phyloP scores from a whole-genome alignment of 2,113 vertebrate genomes.

The Gallinago jamesoni region DNA sequence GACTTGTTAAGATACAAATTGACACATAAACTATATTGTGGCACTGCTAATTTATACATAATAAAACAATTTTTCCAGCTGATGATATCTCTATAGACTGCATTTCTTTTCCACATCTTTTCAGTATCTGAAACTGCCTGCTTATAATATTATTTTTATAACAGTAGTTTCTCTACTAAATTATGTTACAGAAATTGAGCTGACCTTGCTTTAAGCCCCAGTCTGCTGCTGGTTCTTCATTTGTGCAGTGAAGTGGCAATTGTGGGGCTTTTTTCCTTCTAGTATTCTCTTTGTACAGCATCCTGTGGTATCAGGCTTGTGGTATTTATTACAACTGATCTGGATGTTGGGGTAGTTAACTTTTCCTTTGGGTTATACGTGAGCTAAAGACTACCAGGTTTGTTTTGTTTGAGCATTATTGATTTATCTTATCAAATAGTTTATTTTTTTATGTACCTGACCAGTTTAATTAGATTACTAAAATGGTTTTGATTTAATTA shows the following conservation, averaged over 20 bases:
- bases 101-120: not conserved
- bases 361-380: not conserved
- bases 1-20: not conserved
- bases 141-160: not conserved
- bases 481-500: not conserved
- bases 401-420: not conserved
- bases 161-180: not conserved
- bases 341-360: not conserved
- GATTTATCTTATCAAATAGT: not conserved
- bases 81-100: not conserved
- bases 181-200: not conserved
- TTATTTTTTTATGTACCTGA: rapidly evolving
- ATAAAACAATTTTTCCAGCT: not conserved
- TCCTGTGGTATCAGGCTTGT: not conserved
- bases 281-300: not conserved
- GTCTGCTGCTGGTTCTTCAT: not conserved
- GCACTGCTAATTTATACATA: not conserved
- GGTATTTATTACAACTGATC: not conserved
- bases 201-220: not conserved
- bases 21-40: not conserved
- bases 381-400: not conserved
- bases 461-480: not conserved
- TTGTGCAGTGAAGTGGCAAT: not conserved
- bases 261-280: not conserved
- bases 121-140: not conserved